These are phyloP conservation scores for Grus americana DNA, from an alignment of 2,113 vertebrate species.

Conservation along the genomic window DNA sequence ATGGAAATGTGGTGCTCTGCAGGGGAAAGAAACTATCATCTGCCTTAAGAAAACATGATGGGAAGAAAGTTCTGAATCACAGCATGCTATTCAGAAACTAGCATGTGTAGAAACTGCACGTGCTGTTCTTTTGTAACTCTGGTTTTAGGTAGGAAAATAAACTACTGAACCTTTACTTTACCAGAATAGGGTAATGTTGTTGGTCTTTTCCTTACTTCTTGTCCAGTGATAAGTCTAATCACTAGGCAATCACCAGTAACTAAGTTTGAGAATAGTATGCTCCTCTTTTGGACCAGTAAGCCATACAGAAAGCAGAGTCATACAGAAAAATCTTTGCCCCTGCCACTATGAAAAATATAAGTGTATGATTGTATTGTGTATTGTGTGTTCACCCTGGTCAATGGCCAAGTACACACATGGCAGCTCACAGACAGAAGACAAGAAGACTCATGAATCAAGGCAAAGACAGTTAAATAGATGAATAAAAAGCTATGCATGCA, in stretches of 20 bases:
- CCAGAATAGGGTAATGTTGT: neutral
- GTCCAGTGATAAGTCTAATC: neutral
- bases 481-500: neutral
- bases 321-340: neutral
- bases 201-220: neutral
- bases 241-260: neutral
- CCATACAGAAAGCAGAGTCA: neutral
- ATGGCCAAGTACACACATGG: neutral
- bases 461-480: neutral
- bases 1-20: neutral
- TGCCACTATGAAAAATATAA: neutral
- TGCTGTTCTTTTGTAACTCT: neutral
- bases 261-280: neutral
- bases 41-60: neutral
- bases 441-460: neutral
- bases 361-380: neutral
- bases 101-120: neutral
- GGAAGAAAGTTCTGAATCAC: neutral
- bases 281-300: neutral
- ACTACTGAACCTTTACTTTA: neutral
- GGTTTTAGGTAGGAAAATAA: neutral
- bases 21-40: neutral
- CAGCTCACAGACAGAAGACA: neutral
- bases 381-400: neutral
- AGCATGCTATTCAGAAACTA: neutral